A percentile compares a stretch with the other conserved stretches of the same genome.
phyloP scores from a whole-genome alignment of 2,888 invertebrate species.

The Branchinecta sandiegonensis region DNA sequence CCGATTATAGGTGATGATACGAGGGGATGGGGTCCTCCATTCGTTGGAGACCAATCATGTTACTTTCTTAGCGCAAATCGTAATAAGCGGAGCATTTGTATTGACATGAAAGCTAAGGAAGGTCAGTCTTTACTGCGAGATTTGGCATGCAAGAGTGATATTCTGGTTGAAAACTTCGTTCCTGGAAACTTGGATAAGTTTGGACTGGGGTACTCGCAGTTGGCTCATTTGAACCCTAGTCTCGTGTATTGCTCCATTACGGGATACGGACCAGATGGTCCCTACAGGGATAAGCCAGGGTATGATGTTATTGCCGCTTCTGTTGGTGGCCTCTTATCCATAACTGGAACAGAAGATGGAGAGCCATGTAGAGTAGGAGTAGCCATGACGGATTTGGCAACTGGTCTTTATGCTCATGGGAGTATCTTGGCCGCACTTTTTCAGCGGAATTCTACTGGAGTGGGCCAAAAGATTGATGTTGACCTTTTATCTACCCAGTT shows the following conservation, averaged over 20 bases:
- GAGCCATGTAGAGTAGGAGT: conserved; percentile 82
- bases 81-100: conserved; percentile 81
- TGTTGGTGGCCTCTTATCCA: conserved; percentile 71
- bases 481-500: conserved; percentile 86
- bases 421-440: conserved; percentile 82
- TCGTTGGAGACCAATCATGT: conserved; percentile 46
- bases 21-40: conserved; percentile 86
- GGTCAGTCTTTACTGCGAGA: conserved; percentile 52
- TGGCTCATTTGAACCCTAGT: conserved; percentile 53
- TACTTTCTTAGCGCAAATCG: conserved; percentile 82
- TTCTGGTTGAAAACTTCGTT: conserved; percentile 82
- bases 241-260: conserved; percentile 86
- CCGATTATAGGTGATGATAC: conserved; percentile 72
- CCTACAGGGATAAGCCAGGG: conserved; percentile 72
- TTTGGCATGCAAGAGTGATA: conserved; percentile 61
- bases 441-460: conserved; percentile 56
- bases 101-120: conserved; percentile 58
- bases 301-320: conserved; percentile 93
- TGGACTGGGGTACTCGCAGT: conserved; percentile 60
- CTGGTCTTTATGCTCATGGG: conserved; percentile 85
- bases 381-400: conserved; percentile 80
- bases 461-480: conserved; percentile 84
- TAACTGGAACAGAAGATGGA: conserved; percentile 70
- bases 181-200: conserved; percentile 67
- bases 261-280: conserved; percentile 77